Evolutionary conservation across 2,888 invertebrate genomes (phyloP).

Genomic region (Anoncus sp.): DNA sequence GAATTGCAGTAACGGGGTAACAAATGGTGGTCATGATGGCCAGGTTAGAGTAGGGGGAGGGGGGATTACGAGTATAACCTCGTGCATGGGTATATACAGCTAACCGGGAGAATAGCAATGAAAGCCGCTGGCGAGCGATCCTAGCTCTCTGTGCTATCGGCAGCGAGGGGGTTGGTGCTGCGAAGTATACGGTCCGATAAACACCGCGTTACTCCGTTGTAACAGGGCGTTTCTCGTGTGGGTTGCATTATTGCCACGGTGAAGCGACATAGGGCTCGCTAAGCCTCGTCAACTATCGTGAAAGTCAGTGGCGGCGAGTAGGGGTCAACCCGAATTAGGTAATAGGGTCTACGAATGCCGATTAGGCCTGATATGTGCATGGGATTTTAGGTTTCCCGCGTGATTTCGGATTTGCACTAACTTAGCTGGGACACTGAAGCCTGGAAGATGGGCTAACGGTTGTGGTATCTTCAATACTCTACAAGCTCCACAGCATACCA

Average conservation of each 20-base stretch:
- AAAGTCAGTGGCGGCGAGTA: constrained; percentile 46
- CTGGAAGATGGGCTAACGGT: constrained; percentile 14
- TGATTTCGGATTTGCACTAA: constrained; percentile 56
- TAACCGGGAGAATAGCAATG: constrained; percentile 71
- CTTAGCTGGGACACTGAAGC: not conserved
- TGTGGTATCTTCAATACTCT: constrained; percentile 17
- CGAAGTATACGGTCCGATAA: constrained; percentile 80
- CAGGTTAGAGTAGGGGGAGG: constrained; percentile 72
- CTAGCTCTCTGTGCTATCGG: constrained; percentile 59
- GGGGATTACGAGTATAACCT: constrained; percentile 76
- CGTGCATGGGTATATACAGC: constrained; percentile 65
- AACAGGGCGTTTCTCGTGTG: constrained; percentile 75
- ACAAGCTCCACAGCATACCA: constrained; percentile 9
- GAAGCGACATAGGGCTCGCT: constrained; percentile 53
- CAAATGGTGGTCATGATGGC: constrained; percentile 75
- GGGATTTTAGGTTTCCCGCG: constrained; percentile 40
- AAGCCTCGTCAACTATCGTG: constrained; percentile 75
- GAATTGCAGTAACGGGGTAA: constrained; percentile 68
- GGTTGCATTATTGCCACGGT: constrained; percentile 57
- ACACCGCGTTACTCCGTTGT: constrained; percentile 80
- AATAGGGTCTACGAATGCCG: constrained; percentile 58
- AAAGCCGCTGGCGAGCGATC: constrained; percentile 59
- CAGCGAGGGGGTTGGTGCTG: constrained; percentile 72
- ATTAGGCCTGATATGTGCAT: constrained; percentile 53
- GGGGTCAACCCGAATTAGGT: constrained; percentile 73